These are phyloP conservation scores for Acleris literana DNA, from an alignment of 2,888 invertebrate genomes.

Conservation along the genomic window DNA sequence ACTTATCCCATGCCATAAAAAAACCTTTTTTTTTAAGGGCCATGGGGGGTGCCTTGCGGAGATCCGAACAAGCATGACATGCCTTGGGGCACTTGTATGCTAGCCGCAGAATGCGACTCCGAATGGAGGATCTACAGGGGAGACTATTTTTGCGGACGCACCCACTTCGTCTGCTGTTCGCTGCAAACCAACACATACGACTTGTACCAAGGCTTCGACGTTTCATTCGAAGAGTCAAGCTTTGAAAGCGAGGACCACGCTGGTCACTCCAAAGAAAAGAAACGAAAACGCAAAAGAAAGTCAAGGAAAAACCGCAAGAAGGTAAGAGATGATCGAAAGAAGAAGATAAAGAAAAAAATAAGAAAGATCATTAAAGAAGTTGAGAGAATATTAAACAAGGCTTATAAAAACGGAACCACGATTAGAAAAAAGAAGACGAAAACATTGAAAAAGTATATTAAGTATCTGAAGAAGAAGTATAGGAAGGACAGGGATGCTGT, in stretches of 20 bases:
- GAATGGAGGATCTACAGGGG: constrained; percentile 72
- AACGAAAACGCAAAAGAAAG: constrained; percentile 38
- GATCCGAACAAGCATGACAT: constrained; percentile 73
- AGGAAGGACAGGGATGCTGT: constrained; percentile 61
- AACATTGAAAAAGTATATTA: constrained; percentile 65
- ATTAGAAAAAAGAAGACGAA: constrained; percentile 63
- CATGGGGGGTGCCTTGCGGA: constrained; percentile 74
- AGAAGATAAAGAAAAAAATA: constrained; percentile 61
- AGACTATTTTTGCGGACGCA: constrained; percentile 68
- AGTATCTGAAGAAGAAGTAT: constrained; percentile 62
- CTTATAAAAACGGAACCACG: constrained; percentile 60
- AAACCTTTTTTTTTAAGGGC: constrained; percentile 57
- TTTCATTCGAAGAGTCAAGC: constrained; percentile 62
- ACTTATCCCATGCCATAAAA: not conserved
- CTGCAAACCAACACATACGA: constrained; percentile 65
- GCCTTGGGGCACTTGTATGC: constrained; percentile 73
- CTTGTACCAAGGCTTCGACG: constrained; percentile 67
- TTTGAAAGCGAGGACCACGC: constrained; percentile 55
- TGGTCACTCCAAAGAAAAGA: constrained; percentile 47
- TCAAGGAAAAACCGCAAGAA: constrained; percentile 48
- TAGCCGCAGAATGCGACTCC: constrained; percentile 64
- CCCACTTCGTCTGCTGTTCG: constrained; percentile 67
- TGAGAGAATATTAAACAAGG: constrained; percentile 56
- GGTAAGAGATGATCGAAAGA: constrained; percentile 55
- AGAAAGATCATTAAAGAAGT: constrained; percentile 61